phyloP scores from a whole-genome alignment of 2,797 vertebrate species.

The Chaenodraco wilsoni region DNA sequence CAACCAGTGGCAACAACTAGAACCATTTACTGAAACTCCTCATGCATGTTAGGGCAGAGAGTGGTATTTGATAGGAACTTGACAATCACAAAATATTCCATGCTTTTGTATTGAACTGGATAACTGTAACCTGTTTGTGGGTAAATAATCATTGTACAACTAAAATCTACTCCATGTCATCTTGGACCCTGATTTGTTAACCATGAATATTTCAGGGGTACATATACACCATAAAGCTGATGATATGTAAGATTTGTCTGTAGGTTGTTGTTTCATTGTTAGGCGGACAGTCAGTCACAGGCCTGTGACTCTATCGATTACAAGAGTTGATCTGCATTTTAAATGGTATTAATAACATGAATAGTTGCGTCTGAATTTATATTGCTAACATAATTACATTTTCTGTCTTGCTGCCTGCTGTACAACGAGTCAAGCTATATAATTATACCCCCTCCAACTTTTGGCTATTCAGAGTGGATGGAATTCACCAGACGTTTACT shows the following conservation, averaged over 20 bases:
- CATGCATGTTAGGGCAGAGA: neutral
- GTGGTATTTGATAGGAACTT: neutral
- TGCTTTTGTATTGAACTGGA: neutral
- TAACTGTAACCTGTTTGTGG: neutral
- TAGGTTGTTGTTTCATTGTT: constrained; percentile 29
- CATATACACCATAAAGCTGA: constrained; percentile 8
- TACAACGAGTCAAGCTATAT: constrained; percentile 30
- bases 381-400: constrained; percentile 55
- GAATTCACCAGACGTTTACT: constrained; percentile 54
- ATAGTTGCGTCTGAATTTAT: constrained; percentile 56
- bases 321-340: constrained; percentile 37
- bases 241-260: constrained; percentile 25
- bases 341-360: constrained; percentile 43
- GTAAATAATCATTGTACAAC: neutral
- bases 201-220: neutral
- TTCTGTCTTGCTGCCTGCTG: constrained; percentile 20
- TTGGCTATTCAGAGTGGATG: constrained; percentile 35
- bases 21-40: neutral
- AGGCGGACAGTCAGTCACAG: constrained; percentile 7
- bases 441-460: constrained; percentile 45
- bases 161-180: neutral
- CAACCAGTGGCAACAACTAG: neutral
- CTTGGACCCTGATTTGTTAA: neutral
- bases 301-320: constrained; percentile 39
- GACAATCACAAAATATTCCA: neutral